Base-by-base conservation (phyloP, 2,797 vertebrate species). In the Okamejei kenojei region DNA sequence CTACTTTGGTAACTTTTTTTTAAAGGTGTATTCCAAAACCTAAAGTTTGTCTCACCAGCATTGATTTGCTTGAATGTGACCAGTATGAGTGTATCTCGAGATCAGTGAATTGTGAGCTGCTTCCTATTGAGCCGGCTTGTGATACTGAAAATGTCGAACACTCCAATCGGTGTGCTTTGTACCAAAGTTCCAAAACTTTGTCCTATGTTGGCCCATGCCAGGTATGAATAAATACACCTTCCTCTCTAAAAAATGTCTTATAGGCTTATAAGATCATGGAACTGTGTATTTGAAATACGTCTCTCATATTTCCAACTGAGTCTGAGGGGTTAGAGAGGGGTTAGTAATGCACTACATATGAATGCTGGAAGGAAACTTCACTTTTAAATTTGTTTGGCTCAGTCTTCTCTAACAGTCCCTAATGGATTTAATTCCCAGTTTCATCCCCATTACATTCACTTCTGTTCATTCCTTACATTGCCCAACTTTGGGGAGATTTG, bases 201-300 rank as follows among this genome's bases (percentile, higher is more conserved):
- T 97, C 98, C 10, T 99, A 99, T 95, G 96, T 94, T 95, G 98
- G 99, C 19, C 97, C 97, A 0, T 99, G 99, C 95, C 98, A 99
- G 98, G 99, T 99, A 97, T 90, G 94, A 93, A 93, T 78, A 74
- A 4, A n/a, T 38, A 54, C 0, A 68, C 21, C 68, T 68, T 61
- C 35, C 61, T n/a, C n/a, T 84, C 54, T n/a, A 61, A 54, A 54
- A 82, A 58, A 26, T 54, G 19, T 38, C 38, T 35, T 38, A 23
- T 38, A 81, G 15, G 35, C 45, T 29, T 7, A 13, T n/a, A 61
- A 11, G n/a, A 61, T 58, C 58, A 10, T 61, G 15, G 11, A 61
- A 61, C 81, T 84, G 54, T 61, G 29, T 9, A 61, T 61, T 61
- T 82, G 80, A 54, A 23, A 23, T 58, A 58, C 54, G 54, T 84